A percentile compares a stretch with the other conserved stretches of the same genome.
These are phyloP conservation scores for Scaptomyza reducta DNA, from an alignment of 2,888 invertebrate species.

Conservation along the genomic window DNA sequence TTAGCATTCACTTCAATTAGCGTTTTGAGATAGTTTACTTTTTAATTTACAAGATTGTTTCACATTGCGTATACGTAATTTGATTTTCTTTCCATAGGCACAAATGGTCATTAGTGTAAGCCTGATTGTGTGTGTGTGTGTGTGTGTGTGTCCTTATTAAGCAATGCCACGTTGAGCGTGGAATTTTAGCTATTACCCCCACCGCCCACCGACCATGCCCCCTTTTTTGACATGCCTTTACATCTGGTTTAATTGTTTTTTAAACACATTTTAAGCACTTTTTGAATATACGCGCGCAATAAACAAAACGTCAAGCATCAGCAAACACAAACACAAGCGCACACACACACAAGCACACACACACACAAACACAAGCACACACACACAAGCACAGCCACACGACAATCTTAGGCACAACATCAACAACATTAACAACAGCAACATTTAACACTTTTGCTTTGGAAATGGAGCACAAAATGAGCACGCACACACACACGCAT, in stretches of 20 bases:
- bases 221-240: slow-evolving; percentile 22
- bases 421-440: slow-evolving; percentile 18
- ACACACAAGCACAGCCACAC: slow-evolving; percentile 25
- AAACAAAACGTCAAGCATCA: slow-evolving; percentile 68
- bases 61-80: slow-evolving; percentile 51
- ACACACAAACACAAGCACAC: slow-evolving; percentile 1
- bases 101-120: slow-evolving; percentile 33
- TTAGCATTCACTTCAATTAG: background rate
- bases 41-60: background rate
- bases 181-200: slow-evolving; percentile 44
- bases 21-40: background rate
- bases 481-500: slow-evolving; percentile 22
- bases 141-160: slow-evolving; percentile 49
- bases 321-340: slow-evolving; percentile 27
- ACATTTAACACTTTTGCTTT: slow-evolving; percentile 34
- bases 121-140: slow-evolving; percentile 30
- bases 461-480: slow-evolving; percentile 53
- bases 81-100: slow-evolving; percentile 14
- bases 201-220: background rate
- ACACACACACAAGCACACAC: too few species aligned
- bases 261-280: slow-evolving; percentile 70
- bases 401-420: slow-evolving; percentile 40
- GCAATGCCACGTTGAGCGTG: slow-evolving; percentile 42
- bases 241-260: slow-evolving; percentile 72
- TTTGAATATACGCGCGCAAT: slow-evolving; percentile 45